Conservation (phyloP, 2,888 invertebrate species). For the Aleiodes leptofemur region DNA sequence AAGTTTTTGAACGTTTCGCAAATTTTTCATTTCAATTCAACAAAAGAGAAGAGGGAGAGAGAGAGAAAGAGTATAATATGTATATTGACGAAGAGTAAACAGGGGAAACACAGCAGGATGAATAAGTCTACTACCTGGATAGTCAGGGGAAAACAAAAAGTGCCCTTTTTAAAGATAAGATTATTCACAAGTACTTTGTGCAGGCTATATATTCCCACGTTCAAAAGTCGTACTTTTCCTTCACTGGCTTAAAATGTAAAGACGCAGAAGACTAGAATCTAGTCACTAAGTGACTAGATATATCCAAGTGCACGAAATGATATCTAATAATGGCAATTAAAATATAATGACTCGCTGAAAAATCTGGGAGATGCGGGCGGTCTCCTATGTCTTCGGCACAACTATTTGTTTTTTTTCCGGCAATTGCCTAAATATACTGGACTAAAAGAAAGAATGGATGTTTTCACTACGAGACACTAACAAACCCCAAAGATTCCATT, state of each 20-base stretch:
- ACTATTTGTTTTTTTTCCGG: no score
- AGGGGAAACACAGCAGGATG: conserved; percentile 2
- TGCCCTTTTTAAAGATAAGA: conserved; percentile 29
- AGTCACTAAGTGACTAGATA: no score
- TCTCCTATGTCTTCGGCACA: conserved; percentile 16
- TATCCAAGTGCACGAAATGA: neutral
- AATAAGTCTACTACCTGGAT: conserved; percentile 17
- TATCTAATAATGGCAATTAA: conserved; percentile 54
- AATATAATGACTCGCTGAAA: conserved; percentile 54
- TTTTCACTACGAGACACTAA: neutral
- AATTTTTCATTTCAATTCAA: conserved; percentile 8
- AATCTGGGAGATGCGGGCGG: conserved; percentile 33
- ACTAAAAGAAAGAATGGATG: neutral
- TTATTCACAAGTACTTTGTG: conserved; percentile 16
- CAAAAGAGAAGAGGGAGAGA: neutral
- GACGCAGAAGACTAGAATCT: neutral
- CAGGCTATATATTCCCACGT: conserved; percentile 22
- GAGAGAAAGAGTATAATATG: neutral
- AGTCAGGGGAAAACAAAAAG: conserved; percentile 25
- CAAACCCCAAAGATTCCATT: conserved; percentile 24
- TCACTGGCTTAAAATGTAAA: conserved; percentile 1
- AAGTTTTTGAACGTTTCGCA: neutral
- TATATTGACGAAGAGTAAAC: conserved; percentile 13
- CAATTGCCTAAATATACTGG: no score
- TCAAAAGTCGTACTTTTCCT: neutral